Percentiles rank a stretch among this genome's conserved stretches.
Conservation (phyloP, 2,888 invertebrate genomes). For the Eudasyphora cyanicolor region DNA sequence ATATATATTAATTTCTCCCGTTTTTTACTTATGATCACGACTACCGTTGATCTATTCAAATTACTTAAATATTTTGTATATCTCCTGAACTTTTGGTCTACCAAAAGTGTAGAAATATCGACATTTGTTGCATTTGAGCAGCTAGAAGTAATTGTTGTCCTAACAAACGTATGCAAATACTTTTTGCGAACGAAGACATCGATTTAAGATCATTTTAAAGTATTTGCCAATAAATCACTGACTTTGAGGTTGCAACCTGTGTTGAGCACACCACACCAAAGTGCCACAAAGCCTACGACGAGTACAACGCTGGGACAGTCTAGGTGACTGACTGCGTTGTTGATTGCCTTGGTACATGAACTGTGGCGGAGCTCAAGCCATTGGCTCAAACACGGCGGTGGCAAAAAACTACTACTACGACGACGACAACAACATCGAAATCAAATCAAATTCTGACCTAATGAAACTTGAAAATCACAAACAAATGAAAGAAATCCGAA, state of each 20-base stretch:
- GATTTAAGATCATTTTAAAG: constrained; percentile 28
- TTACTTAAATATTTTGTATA: too few species aligned
- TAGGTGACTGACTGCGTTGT: not conserved
- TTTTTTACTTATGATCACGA: too few species aligned
- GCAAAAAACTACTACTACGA: not conserved
- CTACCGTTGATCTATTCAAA: too few species aligned
- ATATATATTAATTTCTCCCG: too few species aligned
- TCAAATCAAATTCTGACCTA: constrained; percentile 31
- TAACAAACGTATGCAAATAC: not conserved
- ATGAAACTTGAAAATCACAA: constrained; percentile 25
- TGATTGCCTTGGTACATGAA: constrained; percentile 48
- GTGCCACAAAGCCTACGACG: not conserved
- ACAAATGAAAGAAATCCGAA: not conserved
- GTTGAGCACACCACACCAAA: constrained; percentile 50
- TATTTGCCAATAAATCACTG: constrained; percentile 58
- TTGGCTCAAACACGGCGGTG: not conserved
- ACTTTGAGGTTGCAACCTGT: constrained; percentile 61
- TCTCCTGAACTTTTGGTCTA: not conserved
- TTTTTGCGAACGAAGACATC: not conserved
- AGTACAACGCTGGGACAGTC: not conserved
- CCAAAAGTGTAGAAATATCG: not conserved
- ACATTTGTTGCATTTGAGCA: not conserved
- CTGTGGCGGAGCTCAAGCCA: not conserved
- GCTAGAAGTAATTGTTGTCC: not conserved
- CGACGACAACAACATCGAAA: not conserved